phyloP scores from a whole-genome alignment of 2,797 vertebrate species.

The Kryptolebias ocellatus region DNA sequence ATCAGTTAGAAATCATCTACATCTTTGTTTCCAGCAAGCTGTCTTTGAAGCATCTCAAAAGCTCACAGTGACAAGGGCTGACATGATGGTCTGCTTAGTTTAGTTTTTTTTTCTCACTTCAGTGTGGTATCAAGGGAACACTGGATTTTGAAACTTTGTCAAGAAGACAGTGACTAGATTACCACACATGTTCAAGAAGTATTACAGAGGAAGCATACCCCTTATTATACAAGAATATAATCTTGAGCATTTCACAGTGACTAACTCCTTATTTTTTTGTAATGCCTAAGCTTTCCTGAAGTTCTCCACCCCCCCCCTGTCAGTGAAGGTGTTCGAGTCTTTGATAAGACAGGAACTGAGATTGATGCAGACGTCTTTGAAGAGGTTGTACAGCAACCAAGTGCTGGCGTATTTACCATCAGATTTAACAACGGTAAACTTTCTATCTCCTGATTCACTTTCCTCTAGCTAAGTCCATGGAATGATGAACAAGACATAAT shows the following conservation, averaged over 20 bases:
- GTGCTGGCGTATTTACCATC: constrained; percentile 16
- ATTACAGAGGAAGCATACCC: too few relatives aligned
- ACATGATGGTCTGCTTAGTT: too few relatives aligned
- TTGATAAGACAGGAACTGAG: constrained; percentile 21
- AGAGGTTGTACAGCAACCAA: constrained; percentile 11
- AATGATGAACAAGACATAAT: too few relatives aligned
- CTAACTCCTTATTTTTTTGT: not conserved
- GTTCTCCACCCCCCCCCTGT: constrained; percentile 14
- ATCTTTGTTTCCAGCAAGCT: too few relatives aligned
- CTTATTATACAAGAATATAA: not conserved
- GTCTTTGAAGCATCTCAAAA: too few relatives aligned
- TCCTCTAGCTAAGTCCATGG: not conserved
- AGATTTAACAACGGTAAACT: constrained; percentile 1
- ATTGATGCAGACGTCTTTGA: constrained; percentile 18
- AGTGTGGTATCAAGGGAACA: too few relatives aligned
- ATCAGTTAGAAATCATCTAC: too few relatives aligned
- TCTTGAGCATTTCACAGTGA: not conserved
- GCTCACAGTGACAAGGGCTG: too few relatives aligned
- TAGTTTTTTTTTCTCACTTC: too few relatives aligned
- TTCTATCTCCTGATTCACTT: not conserved
- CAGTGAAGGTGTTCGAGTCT: not conserved
- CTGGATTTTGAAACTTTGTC: too few relatives aligned
- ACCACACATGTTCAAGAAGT: not conserved
- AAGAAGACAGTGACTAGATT: too few relatives aligned
- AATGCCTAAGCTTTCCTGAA: constrained; percentile 4